These are phyloP conservation scores for Decapterus maruadsi DNA, from an alignment of 2,797 vertebrate species.

Conservation along the genomic window DNA sequence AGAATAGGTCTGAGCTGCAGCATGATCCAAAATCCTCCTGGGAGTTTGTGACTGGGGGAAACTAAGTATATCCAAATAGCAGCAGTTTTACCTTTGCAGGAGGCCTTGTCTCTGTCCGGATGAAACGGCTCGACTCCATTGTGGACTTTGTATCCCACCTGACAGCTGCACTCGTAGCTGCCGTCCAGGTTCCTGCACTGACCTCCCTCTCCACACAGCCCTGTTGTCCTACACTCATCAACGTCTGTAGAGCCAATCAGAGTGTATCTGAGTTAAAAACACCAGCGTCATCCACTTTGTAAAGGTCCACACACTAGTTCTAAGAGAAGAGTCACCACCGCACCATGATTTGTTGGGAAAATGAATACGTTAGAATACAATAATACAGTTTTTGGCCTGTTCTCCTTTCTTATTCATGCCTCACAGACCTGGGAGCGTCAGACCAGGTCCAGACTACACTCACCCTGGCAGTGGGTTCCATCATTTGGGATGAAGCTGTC, in stretches of 20 bases:
- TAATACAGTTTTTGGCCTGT: not conserved
- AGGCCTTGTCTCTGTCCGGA: constrained; percentile 70
- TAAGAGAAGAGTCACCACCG: no score
- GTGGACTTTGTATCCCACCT: constrained; percentile 85
- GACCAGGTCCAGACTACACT: constrained; percentile 16
- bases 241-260: constrained; percentile 81
- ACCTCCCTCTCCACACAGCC: constrained; percentile 87
- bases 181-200: constrained; percentile 89
- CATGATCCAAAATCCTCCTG: not conserved
- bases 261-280: not conserved
- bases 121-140: constrained; percentile 84
- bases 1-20: no score
- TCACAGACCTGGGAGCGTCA: not conserved
- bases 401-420: no score
- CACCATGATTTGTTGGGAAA: no score
- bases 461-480: constrained; percentile 93
- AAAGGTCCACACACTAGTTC: not conserved
- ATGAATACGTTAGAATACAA: no score
- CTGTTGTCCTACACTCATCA: constrained; percentile 88
- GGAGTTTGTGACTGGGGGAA: no score
- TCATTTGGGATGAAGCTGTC: constrained; percentile 94
- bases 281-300: not conserved
- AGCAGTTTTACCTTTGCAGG: constrained; percentile 86
- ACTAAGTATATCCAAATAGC: not conserved
- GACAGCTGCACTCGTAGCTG: constrained; percentile 90